Conservation (phyloP, 2,113 vertebrate species). For the Cnemophilus loriae region DNA sequence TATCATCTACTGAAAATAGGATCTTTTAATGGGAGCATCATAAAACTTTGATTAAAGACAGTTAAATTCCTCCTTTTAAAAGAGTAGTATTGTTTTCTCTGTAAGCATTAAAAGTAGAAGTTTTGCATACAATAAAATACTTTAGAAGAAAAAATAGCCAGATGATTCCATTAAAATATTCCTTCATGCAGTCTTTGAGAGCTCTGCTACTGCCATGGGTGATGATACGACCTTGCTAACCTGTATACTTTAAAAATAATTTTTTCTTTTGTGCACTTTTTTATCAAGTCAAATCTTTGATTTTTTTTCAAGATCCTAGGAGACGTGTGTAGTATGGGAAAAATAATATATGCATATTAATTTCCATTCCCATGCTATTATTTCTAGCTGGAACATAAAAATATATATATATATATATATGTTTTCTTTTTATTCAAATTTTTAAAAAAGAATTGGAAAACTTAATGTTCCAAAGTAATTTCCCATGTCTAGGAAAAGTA, state of each 20-base stretch:
- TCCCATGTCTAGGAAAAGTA: neutral
- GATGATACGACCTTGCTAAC: neutral
- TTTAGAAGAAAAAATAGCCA: neutral
- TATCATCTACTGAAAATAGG: neutral
- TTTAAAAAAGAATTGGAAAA: neutral
- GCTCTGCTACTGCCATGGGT: neutral
- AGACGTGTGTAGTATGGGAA: rapidly evolving
- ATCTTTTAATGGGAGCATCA: neutral
- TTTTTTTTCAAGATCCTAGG: neutral
- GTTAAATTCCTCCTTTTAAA: neutral
- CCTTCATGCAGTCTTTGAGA: neutral
- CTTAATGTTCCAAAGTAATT: neutral
- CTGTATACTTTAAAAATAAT: rapidly evolving
- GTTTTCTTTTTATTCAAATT: neutral
- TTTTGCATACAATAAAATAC: neutral
- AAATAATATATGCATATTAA: neutral
- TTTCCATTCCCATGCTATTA: neutral
- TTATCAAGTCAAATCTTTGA: neutral
- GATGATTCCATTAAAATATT: neutral
- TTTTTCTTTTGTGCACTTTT: neutral
- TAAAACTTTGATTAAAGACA: neutral
- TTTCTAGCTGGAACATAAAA: neutral
- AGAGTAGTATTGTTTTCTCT: neutral
- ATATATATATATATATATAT: neutral
- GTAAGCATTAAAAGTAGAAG: neutral